These are phyloP conservation scores for Mycetomoellerius zeteki DNA, from an alignment of 1,140 invertebrate species.

Conservation along the genomic window DNA sequence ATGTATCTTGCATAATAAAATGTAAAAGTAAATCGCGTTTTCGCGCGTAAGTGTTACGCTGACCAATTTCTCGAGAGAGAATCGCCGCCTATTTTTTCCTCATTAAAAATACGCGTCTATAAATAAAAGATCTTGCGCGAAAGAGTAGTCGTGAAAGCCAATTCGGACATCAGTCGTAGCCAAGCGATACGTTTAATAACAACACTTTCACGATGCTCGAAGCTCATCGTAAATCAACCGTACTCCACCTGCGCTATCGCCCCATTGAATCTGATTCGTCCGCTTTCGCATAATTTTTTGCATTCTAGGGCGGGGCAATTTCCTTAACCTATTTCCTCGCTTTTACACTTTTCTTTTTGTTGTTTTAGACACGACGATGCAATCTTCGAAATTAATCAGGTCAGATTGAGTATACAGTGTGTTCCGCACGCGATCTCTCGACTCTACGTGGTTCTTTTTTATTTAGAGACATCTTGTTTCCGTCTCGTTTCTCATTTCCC, in stretches of 20 bases:
- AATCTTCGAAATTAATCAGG: conserved; percentile 21
- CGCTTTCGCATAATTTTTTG: conserved; percentile 46
- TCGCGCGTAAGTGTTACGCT: conserved; percentile 45
- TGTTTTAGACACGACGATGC: background rate
- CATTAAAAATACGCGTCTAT: conserved; percentile 12
- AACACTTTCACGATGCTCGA: conserved; percentile 51
- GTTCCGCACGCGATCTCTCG: background rate
- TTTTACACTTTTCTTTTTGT: conserved; percentile 13
- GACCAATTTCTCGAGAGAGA: conserved; percentile 12
- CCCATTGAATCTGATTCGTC: conserved; percentile 28
- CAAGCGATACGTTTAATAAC: conserved; percentile 50
- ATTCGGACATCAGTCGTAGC: conserved; percentile 21
- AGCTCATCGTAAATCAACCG: conserved; percentile 50
- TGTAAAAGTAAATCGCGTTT: conserved; percentile 26
- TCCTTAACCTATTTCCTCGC: conserved; percentile 17
- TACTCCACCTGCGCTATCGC: conserved; percentile 52
- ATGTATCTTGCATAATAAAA: conserved; percentile 21
- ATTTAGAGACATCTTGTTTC: background rate
- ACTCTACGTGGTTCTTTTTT: background rate
- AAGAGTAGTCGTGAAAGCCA: conserved; percentile 55
- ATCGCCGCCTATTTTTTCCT: conserved; percentile 41
- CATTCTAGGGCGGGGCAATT: background rate
- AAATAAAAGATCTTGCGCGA: conserved; percentile 45
- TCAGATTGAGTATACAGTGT: background rate
- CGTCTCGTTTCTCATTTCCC: background rate